phyloP scores from a whole-genome alignment of 2,888 invertebrate species.

The Myathropa florea region DNA sequence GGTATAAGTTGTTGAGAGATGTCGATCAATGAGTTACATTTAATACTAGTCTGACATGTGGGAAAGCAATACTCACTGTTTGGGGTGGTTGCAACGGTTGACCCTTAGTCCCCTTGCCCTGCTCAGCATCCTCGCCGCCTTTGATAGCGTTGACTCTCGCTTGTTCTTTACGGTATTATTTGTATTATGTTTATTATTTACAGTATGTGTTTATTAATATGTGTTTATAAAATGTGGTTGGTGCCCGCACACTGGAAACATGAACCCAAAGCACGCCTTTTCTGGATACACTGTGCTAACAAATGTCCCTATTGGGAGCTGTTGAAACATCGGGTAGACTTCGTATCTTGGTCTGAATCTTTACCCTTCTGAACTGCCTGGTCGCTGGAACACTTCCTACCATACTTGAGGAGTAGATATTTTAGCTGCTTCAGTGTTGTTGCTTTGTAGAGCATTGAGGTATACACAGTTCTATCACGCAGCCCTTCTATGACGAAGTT shows the following conservation, averaged over 20 bases:
- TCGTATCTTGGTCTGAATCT: neutral
- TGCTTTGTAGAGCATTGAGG: neutral
- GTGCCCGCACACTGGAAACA: neutral
- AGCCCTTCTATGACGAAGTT: conserved; percentile 2
- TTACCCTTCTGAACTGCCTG: neutral
- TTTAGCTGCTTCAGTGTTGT: conserved; percentile 1
- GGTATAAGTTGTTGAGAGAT: no score
- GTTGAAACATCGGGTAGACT: neutral
- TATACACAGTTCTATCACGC: neutral
- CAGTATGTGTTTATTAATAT: no score
- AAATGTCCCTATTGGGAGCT: neutral
- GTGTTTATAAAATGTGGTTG: no score
- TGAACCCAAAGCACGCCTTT: neutral
- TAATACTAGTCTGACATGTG: no score
- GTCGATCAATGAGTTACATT: no score
- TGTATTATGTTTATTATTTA: no score
- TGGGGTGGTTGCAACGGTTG: no score
- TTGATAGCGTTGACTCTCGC: no score
- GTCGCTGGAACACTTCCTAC: neutral
- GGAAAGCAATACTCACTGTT: no score
- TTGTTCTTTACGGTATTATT: no score
- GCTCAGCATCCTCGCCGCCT: no score
- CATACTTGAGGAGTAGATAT: neutral
- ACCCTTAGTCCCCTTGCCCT: no score
- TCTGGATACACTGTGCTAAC: neutral